Conservation (phyloP, 2,113 vertebrate species). For the Poeciliopsis turrubarensis region DNA sequence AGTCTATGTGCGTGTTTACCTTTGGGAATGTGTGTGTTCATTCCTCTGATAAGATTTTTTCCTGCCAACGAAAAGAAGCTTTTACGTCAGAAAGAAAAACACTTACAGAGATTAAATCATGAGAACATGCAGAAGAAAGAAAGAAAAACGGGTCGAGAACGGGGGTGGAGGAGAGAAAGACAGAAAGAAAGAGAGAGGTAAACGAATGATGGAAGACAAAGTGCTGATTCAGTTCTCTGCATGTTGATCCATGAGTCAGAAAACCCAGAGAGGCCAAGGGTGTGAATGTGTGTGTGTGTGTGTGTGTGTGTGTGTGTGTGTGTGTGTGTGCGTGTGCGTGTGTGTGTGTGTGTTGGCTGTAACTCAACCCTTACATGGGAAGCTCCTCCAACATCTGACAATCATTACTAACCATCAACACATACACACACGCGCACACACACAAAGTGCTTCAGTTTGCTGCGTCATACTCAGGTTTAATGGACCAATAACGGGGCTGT, state of each 20-base stretch:
- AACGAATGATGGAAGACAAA: slow-evolving; percentile 41
- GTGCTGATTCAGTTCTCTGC: slow-evolving; percentile 60
- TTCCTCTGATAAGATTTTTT: slow-evolving; percentile 21
- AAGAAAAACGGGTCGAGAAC: not conserved
- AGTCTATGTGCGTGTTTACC: not conserved
- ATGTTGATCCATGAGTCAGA: slow-evolving; percentile 71
- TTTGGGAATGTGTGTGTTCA: not conserved
- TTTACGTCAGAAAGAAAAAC: slow-evolving; percentile 38
- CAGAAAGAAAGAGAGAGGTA: not conserved
- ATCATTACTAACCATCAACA: slow-evolving; percentile 57
- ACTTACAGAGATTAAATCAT: slow-evolving; percentile 33
- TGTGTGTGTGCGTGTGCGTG: slow-evolving; percentile 13
- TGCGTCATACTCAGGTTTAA: slow-evolving; percentile 48
- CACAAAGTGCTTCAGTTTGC: slow-evolving; percentile 19
- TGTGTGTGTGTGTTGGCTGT: slow-evolving; percentile 44
- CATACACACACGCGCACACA: slow-evolving; percentile 1
- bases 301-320: slow-evolving; percentile 22
- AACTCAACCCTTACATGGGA: slow-evolving; percentile 55
- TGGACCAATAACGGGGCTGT: slow-evolving; percentile 42
- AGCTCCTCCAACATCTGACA: slow-evolving; percentile 69
- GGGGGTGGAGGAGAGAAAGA: too few relatives aligned
- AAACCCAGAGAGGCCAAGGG: slow-evolving; percentile 39
- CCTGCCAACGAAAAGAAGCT: slow-evolving; percentile 19
- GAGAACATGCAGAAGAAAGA: slow-evolving; percentile 19
- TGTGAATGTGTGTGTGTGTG: slow-evolving; percentile 13